Percentiles rank a stretch among this genome's conserved stretches.
Conservation (phyloP, 2,113 vertebrate genomes). For the Stegostoma tigrinum region DNA sequence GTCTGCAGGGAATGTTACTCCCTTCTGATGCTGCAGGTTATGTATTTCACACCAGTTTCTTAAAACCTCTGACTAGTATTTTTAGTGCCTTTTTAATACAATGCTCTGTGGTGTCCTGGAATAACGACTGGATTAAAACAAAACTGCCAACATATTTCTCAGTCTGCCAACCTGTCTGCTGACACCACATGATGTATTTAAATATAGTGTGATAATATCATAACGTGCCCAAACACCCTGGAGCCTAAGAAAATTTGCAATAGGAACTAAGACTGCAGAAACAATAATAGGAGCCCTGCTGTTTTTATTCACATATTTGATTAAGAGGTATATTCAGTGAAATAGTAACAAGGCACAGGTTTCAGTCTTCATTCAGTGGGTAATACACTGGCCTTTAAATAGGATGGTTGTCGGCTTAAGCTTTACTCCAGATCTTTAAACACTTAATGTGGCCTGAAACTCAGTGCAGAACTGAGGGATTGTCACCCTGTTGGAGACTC, state of each 20-base stretch:
- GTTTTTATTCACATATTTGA: background rate
- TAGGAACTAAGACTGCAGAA: background rate
- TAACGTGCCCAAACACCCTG: background rate
- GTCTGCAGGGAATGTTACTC: background rate
- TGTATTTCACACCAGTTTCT: background rate
- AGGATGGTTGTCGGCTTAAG: background rate
- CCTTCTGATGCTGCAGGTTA: background rate
- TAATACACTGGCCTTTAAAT: background rate
- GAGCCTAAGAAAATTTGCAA: background rate
- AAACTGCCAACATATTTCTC: background rate
- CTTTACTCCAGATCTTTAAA: background rate
- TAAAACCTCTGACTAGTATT: conserved; percentile 4
- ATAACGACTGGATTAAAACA: background rate
- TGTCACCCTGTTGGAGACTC: background rate
- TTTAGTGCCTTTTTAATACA: background rate
- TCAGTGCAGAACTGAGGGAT: background rate
- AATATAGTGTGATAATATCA: background rate
- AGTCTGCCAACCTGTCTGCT: conserved; percentile 12
- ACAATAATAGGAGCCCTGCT: background rate
- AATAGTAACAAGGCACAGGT: background rate
- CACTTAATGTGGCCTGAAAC: background rate
- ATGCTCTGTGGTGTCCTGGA: background rate
- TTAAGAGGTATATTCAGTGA: background rate
- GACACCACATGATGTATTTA: background rate
- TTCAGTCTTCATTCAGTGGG: background rate